A percentile compares a stretch with the other conserved stretches of the same genome.
Evolutionary conservation across 2,113 vertebrate species (phyloP).

Genomic region (Caretta caretta): DNA sequence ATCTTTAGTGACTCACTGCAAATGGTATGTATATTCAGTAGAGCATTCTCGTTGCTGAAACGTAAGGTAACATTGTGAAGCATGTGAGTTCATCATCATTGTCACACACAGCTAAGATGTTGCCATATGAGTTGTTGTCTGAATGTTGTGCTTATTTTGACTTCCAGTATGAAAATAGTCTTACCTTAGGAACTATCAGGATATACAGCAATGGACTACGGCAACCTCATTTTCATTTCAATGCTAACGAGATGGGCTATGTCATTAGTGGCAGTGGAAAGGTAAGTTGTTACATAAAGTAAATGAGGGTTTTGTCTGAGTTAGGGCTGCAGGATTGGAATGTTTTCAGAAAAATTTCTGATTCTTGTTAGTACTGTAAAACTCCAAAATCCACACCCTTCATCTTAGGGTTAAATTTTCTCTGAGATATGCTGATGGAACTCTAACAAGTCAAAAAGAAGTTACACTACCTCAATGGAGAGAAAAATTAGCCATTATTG

Average conservation of each 20-base stretch:
- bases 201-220: conserved; percentile 73
- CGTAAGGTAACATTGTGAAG: neutral
- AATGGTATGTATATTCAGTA: conserved; percentile 38
- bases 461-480: neutral
- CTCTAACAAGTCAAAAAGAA: fast-evolving
- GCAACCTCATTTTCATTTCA: conserved; percentile 82
- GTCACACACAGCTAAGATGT: neutral
- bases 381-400: fast-evolving
- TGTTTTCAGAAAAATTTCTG: neutral
- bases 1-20: conserved; percentile 75
- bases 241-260: conserved; percentile 81
- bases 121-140: neutral
- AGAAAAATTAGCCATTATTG: too few relatives aligned
- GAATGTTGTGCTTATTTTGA: neutral
- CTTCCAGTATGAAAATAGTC: conserved; percentile 71
- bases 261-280: conserved; percentile 78
- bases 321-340: neutral
- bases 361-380: neutral
- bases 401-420: fast-evolving
- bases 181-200: conserved; percentile 71
- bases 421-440: fast-evolving
- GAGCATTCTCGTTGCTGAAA: fast-evolving
- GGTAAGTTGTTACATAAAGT: conserved; percentile 23
- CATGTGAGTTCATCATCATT: neutral
- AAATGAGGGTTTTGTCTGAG: neutral